phyloP scores from a whole-genome alignment of 2,888 invertebrate genomes.

The Leptopilina syphax region DNA sequence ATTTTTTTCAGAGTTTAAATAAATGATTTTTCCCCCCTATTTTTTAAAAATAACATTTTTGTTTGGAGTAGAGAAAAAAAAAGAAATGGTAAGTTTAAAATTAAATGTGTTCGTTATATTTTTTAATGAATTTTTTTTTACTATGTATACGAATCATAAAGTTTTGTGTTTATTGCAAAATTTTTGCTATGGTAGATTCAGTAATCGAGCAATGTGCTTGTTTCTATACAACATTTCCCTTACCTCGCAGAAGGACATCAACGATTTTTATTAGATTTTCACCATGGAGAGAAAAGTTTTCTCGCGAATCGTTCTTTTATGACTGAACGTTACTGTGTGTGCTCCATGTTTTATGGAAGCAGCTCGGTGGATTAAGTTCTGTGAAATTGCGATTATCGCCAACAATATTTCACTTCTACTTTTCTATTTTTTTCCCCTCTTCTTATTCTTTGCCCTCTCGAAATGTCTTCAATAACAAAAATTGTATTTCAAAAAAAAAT shows the following conservation, averaged over 20 bases:
- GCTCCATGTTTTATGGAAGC: conserved; percentile 57
- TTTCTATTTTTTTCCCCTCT: not conserved
- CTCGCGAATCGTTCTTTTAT: conserved; percentile 54
- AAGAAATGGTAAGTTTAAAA: not conserved
- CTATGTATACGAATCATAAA: not conserved
- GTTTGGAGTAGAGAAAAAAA: not conserved
- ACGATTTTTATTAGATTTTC: conserved; percentile 49
- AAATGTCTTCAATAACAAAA: conserved; percentile 4
- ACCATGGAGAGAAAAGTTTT: conserved; percentile 44
- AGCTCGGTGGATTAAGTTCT: conserved; percentile 36
- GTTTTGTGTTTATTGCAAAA: conserved; percentile 11
- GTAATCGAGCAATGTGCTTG: conserved; percentile 7
- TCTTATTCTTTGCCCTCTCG: not conserved
- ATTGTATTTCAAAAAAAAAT: not conserved
- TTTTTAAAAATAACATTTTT: not conserved
- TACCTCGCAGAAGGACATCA: conserved; percentile 29
- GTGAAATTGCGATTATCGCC: conserved; percentile 22
- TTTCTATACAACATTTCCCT: conserved; percentile 26
- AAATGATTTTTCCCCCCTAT: too few relatives aligned
- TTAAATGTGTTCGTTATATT: conserved; percentile 1
- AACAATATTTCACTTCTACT: not conserved
- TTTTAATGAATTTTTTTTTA: conserved; percentile 7
- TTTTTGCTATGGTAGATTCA: not conserved
- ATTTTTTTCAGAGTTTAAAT: too few relatives aligned
- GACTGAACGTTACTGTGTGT: conserved; percentile 47